A percentile compares a stretch with the other conserved stretches of the same genome.
These are phyloP conservation scores for Macrophya alboannulata DNA, from an alignment of 2,888 invertebrate genomes.

Conservation along the genomic window DNA sequence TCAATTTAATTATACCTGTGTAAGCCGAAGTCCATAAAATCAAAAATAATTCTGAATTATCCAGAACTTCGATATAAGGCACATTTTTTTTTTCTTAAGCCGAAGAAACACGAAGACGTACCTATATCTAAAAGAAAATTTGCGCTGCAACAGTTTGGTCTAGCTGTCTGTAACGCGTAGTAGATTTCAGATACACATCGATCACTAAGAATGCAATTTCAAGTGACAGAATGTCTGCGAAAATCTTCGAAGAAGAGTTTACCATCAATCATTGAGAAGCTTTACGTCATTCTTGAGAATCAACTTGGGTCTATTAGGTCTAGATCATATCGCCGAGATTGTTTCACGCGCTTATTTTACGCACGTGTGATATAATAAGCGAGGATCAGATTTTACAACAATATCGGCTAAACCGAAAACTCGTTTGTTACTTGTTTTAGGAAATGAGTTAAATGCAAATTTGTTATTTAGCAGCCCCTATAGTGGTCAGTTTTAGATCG, in stretches of 20 bases:
- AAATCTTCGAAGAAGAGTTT: neutral
- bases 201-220: slow-evolving; percentile 42
- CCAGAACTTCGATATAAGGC: too few relatives aligned
- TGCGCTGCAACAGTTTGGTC: slow-evolving; percentile 9
- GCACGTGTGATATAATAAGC: neutral
- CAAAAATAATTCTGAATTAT: neutral
- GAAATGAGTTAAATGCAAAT: neutral
- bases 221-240: slow-evolving; percentile 33
- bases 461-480: neutral
- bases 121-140: neutral
- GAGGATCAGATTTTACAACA: too few relatives aligned
- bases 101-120: neutral
- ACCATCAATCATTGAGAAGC: slow-evolving; percentile 28
- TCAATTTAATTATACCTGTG: too few relatives aligned
- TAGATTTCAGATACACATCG: slow-evolving; percentile 33
- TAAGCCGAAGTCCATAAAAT: too few relatives aligned
- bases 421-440: neutral
- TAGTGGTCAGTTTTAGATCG: neutral
- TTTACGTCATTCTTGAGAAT: neutral
- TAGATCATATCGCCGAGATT: neutral
- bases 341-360: neutral
- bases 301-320: slow-evolving; percentile 8
- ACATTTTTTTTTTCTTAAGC: too few relatives aligned
- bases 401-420: neutral
- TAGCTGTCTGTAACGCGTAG: slow-evolving; percentile 8